Evolutionary conservation across 1,140 invertebrate species (phyloP), one percentile per base, ranked within the genome.

Genomic region (Arctopsyche grandis): DNA sequence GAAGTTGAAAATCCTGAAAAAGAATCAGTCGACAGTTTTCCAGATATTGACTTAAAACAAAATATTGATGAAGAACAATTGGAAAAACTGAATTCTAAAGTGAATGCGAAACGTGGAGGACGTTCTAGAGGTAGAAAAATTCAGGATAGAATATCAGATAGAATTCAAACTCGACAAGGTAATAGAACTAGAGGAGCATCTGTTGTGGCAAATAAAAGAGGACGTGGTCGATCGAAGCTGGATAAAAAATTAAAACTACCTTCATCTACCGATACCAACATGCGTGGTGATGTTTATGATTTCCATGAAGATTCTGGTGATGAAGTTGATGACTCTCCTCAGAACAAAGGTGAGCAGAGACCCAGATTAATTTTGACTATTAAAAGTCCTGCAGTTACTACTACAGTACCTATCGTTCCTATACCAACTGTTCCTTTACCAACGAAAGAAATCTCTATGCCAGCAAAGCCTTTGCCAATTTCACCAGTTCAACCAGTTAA

Each of bases 221-320:
- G 89, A 0, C 87, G 90, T 80, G 88, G 89, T 38, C 83, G 88
- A 78, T 86, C 83, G 82, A 91, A 85, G 87, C 88, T 84, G 48
- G 91, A 88, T 84, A 89, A 85, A 86, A 93, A 89, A 89, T 87
- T 86, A 80, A 90, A 86, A 87, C 91, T 85, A 85, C 83, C 87
- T 1, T 86, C 89, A 14, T 87, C 85, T 75, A 88, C 85, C 70
- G 86, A 83, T 69, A 80, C 85, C 21, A 86, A 85, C 80, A 84
- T 91, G 9, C 90, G 91, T 0, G 90, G 91, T 0, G 94, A 96
- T 84, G 91, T 96, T 1, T 96, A 96, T 82, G 94, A 96, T 84
- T 96, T 95, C 84, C 92, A 94, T 82, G 94, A 96, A 83, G 94
- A 95, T 84, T 93, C 93, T 26, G 93, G 93, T 66, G 94, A 95